phyloP scores from a whole-genome alignment of 2,113 vertebrate genomes.

The Nycticebus coucang region DNA sequence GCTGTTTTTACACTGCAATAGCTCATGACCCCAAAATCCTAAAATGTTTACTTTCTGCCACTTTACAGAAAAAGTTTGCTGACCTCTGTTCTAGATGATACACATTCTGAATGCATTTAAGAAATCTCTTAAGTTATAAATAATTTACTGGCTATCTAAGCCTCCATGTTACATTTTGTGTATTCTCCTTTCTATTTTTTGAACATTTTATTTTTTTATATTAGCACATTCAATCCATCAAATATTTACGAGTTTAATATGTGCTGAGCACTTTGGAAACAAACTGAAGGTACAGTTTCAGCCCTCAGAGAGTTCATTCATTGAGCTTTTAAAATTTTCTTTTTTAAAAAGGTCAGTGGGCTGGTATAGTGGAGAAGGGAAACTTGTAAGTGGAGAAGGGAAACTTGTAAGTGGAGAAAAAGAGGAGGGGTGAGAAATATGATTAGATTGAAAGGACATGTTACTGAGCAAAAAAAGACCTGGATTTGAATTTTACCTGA shows the following conservation, averaged over 20 bases:
- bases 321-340: background rate
- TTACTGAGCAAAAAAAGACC: background rate
- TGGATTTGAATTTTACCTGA: slow-evolving; percentile 30
- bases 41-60: background rate
- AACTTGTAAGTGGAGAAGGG: background rate
- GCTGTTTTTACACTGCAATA: background rate
- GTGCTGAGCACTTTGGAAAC: background rate
- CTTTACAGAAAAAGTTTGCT: background rate
- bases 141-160: background rate
- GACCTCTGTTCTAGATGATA: background rate
- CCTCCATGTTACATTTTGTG: background rate
- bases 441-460: background rate
- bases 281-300: background rate
- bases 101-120: background rate
- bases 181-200: background rate
- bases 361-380: background rate
- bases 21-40: background rate
- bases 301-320: background rate
- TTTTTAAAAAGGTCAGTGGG: background rate
- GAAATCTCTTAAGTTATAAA: background rate
- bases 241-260: background rate
- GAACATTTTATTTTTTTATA: slow-evolving; percentile 16
- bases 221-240: background rate
- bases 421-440: background rate
- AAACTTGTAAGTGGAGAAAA: background rate